These are phyloP conservation scores for Cephalophus harveyi DNA, from an alignment of 2,113 vertebrate genomes.

Conservation along the genomic window DNA sequence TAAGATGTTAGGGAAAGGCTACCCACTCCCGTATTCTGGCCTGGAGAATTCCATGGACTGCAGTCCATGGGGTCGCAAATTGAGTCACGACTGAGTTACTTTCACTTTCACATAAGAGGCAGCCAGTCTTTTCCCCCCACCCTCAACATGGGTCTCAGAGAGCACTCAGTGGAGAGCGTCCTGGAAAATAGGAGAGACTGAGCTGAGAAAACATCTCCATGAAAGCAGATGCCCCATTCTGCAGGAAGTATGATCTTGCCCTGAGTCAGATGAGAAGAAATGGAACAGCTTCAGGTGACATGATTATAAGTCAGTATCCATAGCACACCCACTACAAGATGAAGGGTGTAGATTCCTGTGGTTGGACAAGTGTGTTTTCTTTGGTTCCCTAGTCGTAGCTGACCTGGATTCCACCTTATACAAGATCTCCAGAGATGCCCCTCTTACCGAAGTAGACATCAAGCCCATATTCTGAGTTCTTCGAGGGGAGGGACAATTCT, in stretches of 20 bases:
- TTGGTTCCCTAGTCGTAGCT: not conserved
- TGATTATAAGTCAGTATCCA: not conserved
- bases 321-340: not conserved
- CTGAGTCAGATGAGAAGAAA: not conserved
- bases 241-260: not conserved
- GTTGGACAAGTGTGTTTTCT: not conserved
- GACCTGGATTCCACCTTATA: not conserved
- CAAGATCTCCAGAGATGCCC: not conserved
- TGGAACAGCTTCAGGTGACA: not conserved
- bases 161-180: not conserved
- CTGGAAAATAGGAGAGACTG: not conserved
- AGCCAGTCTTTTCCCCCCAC: not conserved
- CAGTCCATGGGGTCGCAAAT: not conserved
- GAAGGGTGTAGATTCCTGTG: not conserved
- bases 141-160: not conserved
- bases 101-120: not conserved
- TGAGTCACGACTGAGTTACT: not conserved
- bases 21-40: not conserved
- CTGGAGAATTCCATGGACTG: not conserved
- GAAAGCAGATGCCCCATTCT: not conserved
- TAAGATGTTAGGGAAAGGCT: not conserved
- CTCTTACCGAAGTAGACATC: not conserved
- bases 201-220: not conserved
- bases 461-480: not conserved
- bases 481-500: not conserved